Evolutionary conservation across 2,888 invertebrate genomes (phyloP).

Genomic region (Calliscelio sp.): DNA sequence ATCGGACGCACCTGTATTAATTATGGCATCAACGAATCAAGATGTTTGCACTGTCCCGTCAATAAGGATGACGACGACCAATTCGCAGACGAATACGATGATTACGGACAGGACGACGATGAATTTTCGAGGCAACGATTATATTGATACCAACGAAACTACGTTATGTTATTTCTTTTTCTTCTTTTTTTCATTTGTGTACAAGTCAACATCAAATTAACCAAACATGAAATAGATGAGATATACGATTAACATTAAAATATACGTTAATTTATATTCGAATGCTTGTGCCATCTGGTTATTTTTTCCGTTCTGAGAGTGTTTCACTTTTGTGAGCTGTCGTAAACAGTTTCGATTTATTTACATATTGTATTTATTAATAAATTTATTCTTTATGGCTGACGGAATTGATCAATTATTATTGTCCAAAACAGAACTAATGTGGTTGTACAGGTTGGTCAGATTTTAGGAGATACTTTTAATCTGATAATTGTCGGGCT

Average conservation of each 20-base stretch:
- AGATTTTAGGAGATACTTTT: too few species aligned
- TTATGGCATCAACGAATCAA: slow-evolving; percentile 92
- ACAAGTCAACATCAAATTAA: slow-evolving; percentile 6
- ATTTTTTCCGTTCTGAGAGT: slow-evolving; percentile 16
- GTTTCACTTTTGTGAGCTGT: slow-evolving; percentile 4
- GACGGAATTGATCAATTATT: background rate
- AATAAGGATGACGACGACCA: slow-evolving; percentile 42
- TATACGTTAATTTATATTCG: slow-evolving; percentile 38
- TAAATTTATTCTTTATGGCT: slow-evolving; percentile 18
- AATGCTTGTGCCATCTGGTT: slow-evolving; percentile 3
- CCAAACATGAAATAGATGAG: background rate
- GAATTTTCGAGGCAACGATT: slow-evolving; percentile 51
- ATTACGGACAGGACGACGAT: slow-evolving; percentile 75
- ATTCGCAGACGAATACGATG: slow-evolving; percentile 71
- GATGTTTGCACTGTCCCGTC: slow-evolving; percentile 80
- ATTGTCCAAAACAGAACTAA: background rate
- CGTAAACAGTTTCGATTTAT: background rate
- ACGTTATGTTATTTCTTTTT: background rate
- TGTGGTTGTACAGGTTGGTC: too few species aligned
- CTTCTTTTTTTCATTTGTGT: background rate
- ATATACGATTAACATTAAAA: slow-evolving; percentile 20
- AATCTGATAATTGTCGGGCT: too few species aligned
- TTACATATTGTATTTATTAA: background rate
- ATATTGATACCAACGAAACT: slow-evolving; percentile 34
- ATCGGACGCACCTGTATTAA: slow-evolving; percentile 94